Evolutionary conservation across 2,888 invertebrate species (phyloP), one percentile per base, ranked within the genome.

Genomic region (Amiota mariae): DNA sequence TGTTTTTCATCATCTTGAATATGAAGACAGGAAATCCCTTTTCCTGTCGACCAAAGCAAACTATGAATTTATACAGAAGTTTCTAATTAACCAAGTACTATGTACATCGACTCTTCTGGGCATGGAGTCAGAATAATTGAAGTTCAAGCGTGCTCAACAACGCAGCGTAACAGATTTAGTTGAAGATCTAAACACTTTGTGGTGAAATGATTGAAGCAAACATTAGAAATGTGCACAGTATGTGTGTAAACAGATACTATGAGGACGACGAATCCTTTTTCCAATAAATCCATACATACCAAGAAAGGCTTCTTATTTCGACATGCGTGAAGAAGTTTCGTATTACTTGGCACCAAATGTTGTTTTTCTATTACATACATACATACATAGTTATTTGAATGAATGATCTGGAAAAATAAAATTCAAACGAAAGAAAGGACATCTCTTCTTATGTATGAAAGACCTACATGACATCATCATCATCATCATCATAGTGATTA

Each of bases 21-120:
- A 78, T 82, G 80, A 84, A 81, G 81, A 79, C 85, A 84, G 84
- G 84, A 84, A 85, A 84, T 85, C 85, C 85, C 73, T 79, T 85
- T 82, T 79, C 75, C 82, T 82, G 79, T 75, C 70, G 64, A n/a
- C 47, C 10, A 12, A 13, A 20, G 48, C 2, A 11, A 10, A 20
- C 48, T 49, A 48, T 49, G 18, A 66, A 47, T 15, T 24, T n/a
- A 66, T 11, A 15, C 48, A 12, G 66, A 47, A 47, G 8, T 15
- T 20, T 59, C 18, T 6, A 59, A 15, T 15, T 15, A 15, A 20
- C 20, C 54, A 9, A 59, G 36, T 20, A n/a, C n/a, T n/a, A 59
- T 59, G 59, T 12, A 71, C 67, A 36, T 2, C 75, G 77, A 76
- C 76, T 80, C 82, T 79, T 36, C 36, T 78, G 76, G 47, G 76